These are phyloP conservation scores for Acipenser transmontanus DNA, from an alignment of 2,797 vertebrate genomes.

Conservation along the genomic window DNA sequence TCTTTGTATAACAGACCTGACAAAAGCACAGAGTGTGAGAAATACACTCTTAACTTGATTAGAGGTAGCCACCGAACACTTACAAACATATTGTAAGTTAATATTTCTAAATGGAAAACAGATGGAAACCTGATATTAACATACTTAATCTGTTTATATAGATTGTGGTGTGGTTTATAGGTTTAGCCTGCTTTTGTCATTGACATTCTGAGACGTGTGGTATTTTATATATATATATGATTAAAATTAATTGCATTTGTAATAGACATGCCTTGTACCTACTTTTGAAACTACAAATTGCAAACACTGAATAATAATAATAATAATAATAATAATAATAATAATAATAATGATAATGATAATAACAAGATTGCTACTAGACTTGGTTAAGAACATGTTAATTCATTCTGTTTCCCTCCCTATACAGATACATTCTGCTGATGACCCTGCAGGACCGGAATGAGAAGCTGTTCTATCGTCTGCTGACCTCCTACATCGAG, in stretches of 20 bases:
- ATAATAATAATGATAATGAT: too few relatives aligned
- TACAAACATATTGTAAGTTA: too few relatives aligned
- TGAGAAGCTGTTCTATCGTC: conserved; percentile 93
- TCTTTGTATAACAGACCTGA: neutral
- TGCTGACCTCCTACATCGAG: conserved; percentile 89
- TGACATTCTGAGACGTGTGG: too few relatives aligned
- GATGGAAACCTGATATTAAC: too few relatives aligned
- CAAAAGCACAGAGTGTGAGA: neutral
- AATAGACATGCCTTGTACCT: neutral
- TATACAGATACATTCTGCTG: conserved; percentile 84
- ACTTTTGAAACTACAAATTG: neutral
- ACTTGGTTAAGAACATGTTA: neutral
- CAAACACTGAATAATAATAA: neutral
- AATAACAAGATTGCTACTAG: too few relatives aligned
- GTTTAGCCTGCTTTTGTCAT: neutral
- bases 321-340: too few relatives aligned
- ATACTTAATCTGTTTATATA: neutral
- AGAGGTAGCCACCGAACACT: too few relatives aligned
- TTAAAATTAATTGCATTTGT: too few relatives aligned
- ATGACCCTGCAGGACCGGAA: conserved; percentile 98
- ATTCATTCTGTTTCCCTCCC: conserved; percentile 14
- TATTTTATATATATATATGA: too few relatives aligned
- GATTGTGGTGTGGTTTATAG: neutral
- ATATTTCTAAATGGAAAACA: too few relatives aligned
- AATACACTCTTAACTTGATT: too few relatives aligned